phyloP scores from a whole-genome alignment of 2,888 invertebrate genomes.

The Spodoptera littoralis region DNA sequence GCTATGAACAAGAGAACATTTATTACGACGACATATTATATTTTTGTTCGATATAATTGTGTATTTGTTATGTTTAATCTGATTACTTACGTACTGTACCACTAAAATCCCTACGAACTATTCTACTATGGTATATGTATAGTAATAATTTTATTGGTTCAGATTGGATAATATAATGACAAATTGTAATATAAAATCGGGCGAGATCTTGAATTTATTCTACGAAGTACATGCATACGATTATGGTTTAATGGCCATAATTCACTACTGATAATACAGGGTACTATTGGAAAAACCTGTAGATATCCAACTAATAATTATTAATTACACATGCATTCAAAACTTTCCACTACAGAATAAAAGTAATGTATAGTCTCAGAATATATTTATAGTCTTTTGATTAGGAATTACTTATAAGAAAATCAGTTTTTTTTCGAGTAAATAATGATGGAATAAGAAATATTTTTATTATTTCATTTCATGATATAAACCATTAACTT shows the following conservation, averaged over 20 bases:
- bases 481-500: not conserved
- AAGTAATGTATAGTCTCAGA: no score
- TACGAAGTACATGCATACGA: not conserved
- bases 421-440: no score
- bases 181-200: not conserved
- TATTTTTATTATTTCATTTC: not conserved
- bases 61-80: constrained; percentile 17
- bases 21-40: no score
- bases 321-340: constrained; percentile 10
- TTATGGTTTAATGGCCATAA: not conserved
- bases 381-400: no score
- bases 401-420: no score
- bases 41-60: constrained; percentile 1
- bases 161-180: constrained; percentile 26
- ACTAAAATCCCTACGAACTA: constrained; percentile 26
- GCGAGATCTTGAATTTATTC: constrained; percentile 7
- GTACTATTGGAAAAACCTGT: not conserved
- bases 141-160: constrained; percentile 16
- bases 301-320: constrained; percentile 10
- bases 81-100: constrained; percentile 17
- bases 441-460: not conserved
- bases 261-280: not conserved
- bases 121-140: constrained; percentile 8
- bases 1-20: no score
- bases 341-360: constrained; percentile 1